phyloP scores from a whole-genome alignment of 2,113 vertebrate genomes.

The Laterallus jamaicensis region DNA sequence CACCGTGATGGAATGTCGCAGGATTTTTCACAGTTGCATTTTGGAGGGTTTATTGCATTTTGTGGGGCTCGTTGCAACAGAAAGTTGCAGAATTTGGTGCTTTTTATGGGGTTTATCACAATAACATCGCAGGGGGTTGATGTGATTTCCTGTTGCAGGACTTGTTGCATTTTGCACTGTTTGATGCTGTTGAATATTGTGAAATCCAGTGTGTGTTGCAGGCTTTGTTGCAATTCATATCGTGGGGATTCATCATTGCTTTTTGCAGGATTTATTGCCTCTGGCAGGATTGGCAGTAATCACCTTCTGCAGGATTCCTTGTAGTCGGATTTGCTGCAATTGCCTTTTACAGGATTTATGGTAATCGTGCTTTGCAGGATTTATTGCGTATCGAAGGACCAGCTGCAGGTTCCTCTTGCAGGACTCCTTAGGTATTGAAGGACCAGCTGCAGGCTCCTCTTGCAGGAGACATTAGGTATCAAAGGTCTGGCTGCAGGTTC shows the following conservation, averaged over 20 bases:
- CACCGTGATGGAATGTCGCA: accelerated
- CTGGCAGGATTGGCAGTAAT: background rate
- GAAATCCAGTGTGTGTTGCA: accelerated
- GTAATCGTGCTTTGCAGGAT: background rate
- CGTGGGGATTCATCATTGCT: background rate
- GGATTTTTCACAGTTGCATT: background rate
- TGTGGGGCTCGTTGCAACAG: background rate
- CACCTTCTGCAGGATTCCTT: background rate
- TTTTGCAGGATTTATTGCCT: background rate
- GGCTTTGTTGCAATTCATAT: background rate
- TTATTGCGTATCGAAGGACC: too few relatives aligned
- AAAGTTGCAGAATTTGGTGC: background rate
- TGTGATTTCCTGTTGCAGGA: background rate
- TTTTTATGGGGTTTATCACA: accelerated
- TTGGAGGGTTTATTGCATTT: background rate
- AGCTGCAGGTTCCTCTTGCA: accelerated
- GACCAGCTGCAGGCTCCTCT: accelerated
- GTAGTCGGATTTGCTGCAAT: background rate
- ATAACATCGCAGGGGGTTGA: too few relatives aligned
- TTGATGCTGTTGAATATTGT: accelerated
- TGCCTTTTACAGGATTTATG: background rate
- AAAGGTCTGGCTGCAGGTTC: too few relatives aligned
- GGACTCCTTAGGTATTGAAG: too few relatives aligned
- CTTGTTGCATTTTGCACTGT: too few relatives aligned
- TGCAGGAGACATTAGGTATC: too few relatives aligned